A percentile compares a stretch with the other conserved stretches of the same genome.
Conservation (phyloP, 2,888 invertebrate genomes). For the Epinotia bilunana region DNA sequence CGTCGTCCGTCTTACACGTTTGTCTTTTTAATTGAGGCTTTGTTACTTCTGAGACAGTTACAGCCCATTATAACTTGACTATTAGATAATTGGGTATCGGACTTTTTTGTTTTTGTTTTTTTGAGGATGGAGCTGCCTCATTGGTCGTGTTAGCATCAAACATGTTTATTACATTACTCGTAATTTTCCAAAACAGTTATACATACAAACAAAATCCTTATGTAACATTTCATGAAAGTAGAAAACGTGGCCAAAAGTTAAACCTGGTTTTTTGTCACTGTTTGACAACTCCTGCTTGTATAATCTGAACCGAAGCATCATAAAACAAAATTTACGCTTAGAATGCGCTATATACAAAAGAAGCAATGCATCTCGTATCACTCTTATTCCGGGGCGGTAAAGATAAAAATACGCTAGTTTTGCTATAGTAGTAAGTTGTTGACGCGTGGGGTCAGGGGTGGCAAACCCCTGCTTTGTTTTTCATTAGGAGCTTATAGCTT, state of each 20-base stretch:
- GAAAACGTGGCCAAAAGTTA: not conserved
- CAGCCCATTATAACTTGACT: conserved; percentile 45
- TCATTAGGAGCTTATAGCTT: conserved; percentile 70
- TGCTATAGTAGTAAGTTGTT: conserved; percentile 57
- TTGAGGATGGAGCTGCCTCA: not conserved
- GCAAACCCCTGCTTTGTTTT: conserved; percentile 70
- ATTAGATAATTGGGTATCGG: conserved; percentile 30
- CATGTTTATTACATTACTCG: no score
- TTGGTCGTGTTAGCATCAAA: no score
- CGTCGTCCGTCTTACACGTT: conserved; percentile 78
- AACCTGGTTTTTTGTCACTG: not conserved
- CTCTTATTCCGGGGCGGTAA: conserved; percentile 34
- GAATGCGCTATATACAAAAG: conserved; percentile 8
- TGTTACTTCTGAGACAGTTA: conserved; percentile 72
- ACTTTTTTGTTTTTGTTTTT: conserved; percentile 38
- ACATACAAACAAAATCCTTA: no score
- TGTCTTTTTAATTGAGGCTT: conserved; percentile 81
- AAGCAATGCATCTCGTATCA: not conserved
- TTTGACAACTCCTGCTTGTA: conserved; percentile 9
- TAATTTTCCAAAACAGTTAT: no score
- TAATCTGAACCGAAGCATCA: conserved; percentile 7
- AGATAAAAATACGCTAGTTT: conserved; percentile 43
- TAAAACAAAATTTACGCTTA: conserved; percentile 25
- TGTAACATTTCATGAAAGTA: no score
- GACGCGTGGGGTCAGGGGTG: conserved; percentile 54